Evolutionary conservation across 2,113 vertebrate species (phyloP).

Genomic region (Bufo gargarizans): DNA sequence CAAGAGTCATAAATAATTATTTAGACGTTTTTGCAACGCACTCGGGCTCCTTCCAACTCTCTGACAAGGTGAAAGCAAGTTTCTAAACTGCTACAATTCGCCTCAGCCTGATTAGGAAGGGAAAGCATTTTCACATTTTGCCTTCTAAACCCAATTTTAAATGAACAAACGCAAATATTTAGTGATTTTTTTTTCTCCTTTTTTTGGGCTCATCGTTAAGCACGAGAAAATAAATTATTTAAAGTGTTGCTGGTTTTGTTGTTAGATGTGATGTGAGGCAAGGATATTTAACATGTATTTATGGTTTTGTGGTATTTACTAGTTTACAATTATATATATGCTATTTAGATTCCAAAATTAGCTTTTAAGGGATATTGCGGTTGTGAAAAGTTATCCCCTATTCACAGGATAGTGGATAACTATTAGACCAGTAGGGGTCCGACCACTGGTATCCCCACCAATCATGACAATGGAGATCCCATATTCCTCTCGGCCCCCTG

Average conservation of each 20-base stretch:
- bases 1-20: slow-evolving; percentile 55
- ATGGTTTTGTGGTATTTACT: too few species aligned
- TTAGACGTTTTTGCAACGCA: slow-evolving; percentile 29
- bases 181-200: neutral
- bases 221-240: neutral
- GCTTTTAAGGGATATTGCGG: too few species aligned
- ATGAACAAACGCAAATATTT: slow-evolving; percentile 16
- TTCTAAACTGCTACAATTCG: slow-evolving; percentile 25
- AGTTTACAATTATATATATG: too few species aligned
- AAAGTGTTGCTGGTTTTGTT: neutral
- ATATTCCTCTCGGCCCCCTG: too few species aligned
- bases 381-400: too few species aligned
- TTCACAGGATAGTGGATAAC: too few species aligned
- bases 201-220: neutral
- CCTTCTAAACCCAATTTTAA: neutral
- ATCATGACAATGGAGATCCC: too few species aligned
- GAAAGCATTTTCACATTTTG: neutral
- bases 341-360: too few species aligned
- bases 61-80: slow-evolving; percentile 51
- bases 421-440: too few species aligned
- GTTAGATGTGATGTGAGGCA: neutral
- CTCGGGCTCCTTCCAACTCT: slow-evolving; percentile 41
- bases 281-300: neutral
- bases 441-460: too few species aligned
- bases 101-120: slow-evolving; percentile 1